Evolutionary conservation across 2,797 vertebrate species (phyloP).

Genomic region (Poecilia velifera): DNA sequence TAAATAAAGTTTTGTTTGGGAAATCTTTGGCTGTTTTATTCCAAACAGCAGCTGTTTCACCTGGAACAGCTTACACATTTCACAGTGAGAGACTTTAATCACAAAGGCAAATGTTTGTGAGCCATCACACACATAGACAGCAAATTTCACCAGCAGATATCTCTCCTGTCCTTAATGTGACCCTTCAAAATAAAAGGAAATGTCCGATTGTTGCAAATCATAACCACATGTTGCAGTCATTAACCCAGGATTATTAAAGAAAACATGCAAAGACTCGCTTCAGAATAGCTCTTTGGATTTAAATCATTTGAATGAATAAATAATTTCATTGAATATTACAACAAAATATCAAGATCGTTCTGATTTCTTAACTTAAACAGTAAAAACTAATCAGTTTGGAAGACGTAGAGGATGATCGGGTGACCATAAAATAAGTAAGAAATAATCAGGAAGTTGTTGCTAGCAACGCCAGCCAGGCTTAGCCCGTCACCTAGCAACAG

Average conservation of each 20-base stretch:
- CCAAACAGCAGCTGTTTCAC: not conserved
- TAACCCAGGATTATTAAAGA: not conserved
- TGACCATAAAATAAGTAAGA: not conserved
- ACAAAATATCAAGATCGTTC: conserved; percentile 10
- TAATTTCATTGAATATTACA: not conserved
- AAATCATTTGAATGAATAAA: conserved; percentile 13
- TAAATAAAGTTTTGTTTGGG: not conserved
- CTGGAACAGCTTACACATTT: not conserved
- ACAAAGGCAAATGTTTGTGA: not conserved
- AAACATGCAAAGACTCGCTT: conserved; percentile 4
- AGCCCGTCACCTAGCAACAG: too few relatives aligned
- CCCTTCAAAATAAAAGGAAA: not conserved
- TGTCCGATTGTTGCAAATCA: not conserved
- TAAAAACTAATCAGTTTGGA: not conserved
- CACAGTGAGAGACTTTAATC: not conserved
- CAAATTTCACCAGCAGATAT: not conserved
- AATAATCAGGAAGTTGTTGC: not conserved
- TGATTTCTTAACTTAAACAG: not conserved
- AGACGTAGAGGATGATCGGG: not conserved
- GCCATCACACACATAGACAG: not conserved
- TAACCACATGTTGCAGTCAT: conserved; percentile 3
- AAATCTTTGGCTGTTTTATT: not conserved
- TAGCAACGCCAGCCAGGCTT: not conserved
- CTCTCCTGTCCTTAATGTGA: not conserved
- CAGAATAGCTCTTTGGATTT: not conserved